Conservation (phyloP, 2,113 vertebrate species). For the Amazona vittata region DNA sequence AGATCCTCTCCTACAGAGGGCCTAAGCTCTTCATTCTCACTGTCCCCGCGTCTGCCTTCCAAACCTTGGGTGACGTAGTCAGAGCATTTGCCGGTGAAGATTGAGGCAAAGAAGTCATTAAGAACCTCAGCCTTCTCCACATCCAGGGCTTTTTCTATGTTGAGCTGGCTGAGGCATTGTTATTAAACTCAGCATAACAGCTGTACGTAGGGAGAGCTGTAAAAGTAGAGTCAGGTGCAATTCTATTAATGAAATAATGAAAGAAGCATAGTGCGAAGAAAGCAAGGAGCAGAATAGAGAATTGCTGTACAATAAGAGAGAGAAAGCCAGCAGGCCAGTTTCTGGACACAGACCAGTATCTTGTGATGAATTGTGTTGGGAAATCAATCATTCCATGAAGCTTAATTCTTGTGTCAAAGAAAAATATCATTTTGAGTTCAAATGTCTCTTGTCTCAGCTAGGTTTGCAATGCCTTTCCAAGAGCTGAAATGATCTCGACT, state of each 20-base stretch:
- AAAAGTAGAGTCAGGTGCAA: slow-evolving; percentile 12
- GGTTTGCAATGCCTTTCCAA: not conserved
- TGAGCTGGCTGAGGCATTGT: not conserved
- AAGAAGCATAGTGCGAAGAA: not conserved
- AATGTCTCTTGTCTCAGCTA: not conserved
- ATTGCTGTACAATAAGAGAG: not conserved
- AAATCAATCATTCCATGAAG: slow-evolving; percentile 32
- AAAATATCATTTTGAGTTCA: slow-evolving; percentile 25
- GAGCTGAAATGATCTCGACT: not conserved
- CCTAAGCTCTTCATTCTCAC: no score
- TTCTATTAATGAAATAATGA: slow-evolving; percentile 9
- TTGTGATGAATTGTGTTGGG: slow-evolving; percentile 1
- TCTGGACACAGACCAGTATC: slow-evolving; percentile 21
- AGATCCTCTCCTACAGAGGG: no score
- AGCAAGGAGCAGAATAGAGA: not conserved
- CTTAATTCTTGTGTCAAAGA: not conserved
- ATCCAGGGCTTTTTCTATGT: not conserved
- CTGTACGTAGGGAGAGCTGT: not conserved
- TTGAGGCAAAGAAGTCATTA: no score
- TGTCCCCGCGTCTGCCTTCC: no score
- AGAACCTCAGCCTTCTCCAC: no score
- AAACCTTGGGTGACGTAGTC: no score
- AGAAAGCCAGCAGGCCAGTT: not conserved
- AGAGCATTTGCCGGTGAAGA: no score
- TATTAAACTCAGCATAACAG: not conserved